Evolutionary conservation across 2,888 invertebrate species (phyloP).

Genomic region (Eupithecia tripunctaria): DNA sequence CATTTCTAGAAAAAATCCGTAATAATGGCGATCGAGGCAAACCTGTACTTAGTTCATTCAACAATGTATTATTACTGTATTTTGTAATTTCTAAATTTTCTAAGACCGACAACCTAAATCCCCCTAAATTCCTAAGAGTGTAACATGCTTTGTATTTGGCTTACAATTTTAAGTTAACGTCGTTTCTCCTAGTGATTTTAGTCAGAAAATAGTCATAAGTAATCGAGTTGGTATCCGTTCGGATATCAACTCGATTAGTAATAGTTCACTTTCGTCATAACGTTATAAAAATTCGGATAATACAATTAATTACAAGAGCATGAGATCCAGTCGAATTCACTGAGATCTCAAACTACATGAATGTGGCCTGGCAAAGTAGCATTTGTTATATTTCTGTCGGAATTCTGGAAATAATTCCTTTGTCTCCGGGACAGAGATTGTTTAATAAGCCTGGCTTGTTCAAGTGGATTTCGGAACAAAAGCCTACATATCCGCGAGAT

Average conservation of each 20-base stretch:
- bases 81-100: too few relatives aligned
- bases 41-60: too few relatives aligned
- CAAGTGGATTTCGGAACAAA: conserved; percentile 34
- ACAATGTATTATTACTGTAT: too few relatives aligned
- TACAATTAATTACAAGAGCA: not conserved
- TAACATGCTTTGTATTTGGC: not conserved
- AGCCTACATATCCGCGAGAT: conserved; percentile 29
- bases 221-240: too few relatives aligned
- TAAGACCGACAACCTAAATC: too few relatives aligned
- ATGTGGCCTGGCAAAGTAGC: conserved; percentile 24
- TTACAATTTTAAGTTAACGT: not conserved
- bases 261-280: not conserved
- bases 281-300: not conserved
- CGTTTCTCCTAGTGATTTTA: not conserved
- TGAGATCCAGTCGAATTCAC: not conserved
- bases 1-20: too few relatives aligned
- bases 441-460: conserved; percentile 36
- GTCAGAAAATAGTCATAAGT: not conserved
- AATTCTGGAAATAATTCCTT: conserved; percentile 44
- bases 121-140: not conserved
- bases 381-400: conserved; percentile 39
- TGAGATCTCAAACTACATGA: conserved; percentile 23
- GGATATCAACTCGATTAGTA: not conserved
- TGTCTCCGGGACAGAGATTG: conserved; percentile 38
- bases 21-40: too few relatives aligned